Evolutionary conservation across 2,113 vertebrate species (phyloP).

Genomic region (Chamaetylas fuelleborni): DNA sequence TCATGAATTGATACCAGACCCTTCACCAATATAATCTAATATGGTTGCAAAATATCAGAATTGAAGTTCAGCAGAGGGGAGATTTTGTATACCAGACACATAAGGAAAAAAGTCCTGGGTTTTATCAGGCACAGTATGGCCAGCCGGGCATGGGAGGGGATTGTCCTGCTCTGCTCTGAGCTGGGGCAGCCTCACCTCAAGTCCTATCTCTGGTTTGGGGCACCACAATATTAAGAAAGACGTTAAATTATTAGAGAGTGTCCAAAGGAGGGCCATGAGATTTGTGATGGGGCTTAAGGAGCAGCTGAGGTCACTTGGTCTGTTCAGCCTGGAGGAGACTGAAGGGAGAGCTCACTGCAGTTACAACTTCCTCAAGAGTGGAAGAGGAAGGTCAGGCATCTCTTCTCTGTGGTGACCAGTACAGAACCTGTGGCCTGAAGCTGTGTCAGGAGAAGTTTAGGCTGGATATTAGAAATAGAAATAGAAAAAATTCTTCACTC

Average conservation of each 20-base stretch:
- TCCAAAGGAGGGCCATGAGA: rapidly evolving
- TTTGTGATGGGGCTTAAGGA: background rate
- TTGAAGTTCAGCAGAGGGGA: background rate
- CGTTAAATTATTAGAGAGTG: background rate
- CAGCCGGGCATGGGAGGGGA: background rate
- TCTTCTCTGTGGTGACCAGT: background rate
- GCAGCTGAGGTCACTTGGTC: background rate
- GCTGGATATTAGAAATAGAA: background rate
- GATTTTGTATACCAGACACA: background rate
- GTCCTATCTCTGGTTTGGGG: background rate
- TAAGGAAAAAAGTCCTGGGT: background rate
- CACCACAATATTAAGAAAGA: background rate
- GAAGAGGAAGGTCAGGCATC: background rate
- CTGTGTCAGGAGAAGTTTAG: background rate
- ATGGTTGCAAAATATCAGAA: background rate
- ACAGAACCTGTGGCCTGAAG: background rate
- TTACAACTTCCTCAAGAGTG: background rate
- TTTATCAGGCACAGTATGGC: background rate
- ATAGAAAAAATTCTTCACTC: background rate
- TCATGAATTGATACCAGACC: background rate
- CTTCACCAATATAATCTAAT: background rate
- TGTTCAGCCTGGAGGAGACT: background rate
- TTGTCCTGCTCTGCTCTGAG: background rate
- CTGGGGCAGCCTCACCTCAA: rapidly evolving
- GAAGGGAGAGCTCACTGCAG: background rate